These are phyloP conservation scores for Hyaena hyaena DNA, from an alignment of 2,113 vertebrate species.

Conservation along the genomic window DNA sequence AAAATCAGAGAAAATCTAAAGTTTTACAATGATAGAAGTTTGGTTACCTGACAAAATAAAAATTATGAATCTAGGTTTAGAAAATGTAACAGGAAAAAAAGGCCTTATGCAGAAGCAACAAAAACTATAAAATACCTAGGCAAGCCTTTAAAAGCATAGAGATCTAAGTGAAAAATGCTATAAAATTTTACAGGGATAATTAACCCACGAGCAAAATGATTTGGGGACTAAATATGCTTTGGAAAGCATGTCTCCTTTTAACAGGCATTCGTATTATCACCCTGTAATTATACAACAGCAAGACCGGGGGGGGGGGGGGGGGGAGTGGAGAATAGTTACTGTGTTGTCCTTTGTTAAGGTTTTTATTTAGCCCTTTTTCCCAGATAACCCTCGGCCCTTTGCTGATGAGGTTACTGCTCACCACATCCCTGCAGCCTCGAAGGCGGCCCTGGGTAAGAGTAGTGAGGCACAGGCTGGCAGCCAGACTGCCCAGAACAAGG, in stretches of 20 bases:
- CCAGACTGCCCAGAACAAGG: not conserved
- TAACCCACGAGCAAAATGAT: slow-evolving; percentile 37
- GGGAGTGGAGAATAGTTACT: not conserved
- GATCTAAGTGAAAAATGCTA: slow-evolving; percentile 11
- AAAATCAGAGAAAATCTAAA: not conserved
- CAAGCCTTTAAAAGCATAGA: not conserved
- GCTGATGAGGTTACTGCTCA: not conserved
- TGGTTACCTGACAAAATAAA: not conserved
- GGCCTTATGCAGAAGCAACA: not conserved
- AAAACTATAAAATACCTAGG: not conserved
- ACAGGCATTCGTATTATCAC: not conserved
- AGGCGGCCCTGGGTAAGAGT: not conserved
- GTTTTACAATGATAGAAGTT: not conserved
- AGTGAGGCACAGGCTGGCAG: not conserved
- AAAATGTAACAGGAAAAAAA: not conserved
- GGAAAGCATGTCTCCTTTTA: not conserved
- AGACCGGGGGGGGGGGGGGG: not conserved
- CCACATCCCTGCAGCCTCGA: not conserved
- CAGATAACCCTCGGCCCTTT: not conserved
- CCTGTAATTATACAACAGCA: slow-evolving; percentile 11
- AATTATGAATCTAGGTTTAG: not conserved
- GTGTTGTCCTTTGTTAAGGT: not conserved
- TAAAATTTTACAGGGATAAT: slow-evolving; percentile 29
- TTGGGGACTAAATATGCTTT: not conserved
- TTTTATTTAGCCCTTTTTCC: not conserved